Evolutionary conservation across 2,113 vertebrate species (phyloP).

Genomic region (Apaloderma vittatum): DNA sequence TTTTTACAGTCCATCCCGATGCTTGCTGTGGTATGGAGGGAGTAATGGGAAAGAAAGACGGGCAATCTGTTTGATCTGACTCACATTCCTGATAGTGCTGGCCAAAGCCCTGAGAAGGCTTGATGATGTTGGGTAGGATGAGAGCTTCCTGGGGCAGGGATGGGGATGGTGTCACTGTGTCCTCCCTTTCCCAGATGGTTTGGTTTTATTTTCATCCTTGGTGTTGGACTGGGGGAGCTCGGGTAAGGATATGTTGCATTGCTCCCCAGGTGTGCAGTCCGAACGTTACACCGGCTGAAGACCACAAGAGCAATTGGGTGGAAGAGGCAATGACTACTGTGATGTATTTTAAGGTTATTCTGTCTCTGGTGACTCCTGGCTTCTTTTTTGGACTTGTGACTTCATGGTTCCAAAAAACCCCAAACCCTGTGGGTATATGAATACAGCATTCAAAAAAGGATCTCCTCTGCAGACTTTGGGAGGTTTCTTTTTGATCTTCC

Average conservation of each 20-base stretch:
- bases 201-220: not conserved
- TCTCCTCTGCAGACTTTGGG: not conserved
- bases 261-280: not conserved
- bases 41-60: not conserved
- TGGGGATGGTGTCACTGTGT: rapidly evolving
- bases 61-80: not conserved
- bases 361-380: not conserved
- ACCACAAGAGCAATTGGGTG: not conserved
- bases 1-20: rapidly evolving
- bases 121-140: not conserved
- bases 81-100: not conserved
- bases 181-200: not conserved
- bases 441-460: not conserved
- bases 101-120: not conserved
- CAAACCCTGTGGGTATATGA: not conserved
- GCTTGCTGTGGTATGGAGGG: not conserved
- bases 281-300: not conserved
- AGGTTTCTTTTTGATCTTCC: slow-evolving; percentile 29
- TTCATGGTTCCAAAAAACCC: not conserved
- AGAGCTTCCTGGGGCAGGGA: not conserved
- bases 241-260: not conserved
- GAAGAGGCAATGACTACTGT: rapidly evolving
- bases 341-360: not conserved
- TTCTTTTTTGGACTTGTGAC: not conserved
- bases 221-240: not conserved